Base-by-base conservation (phyloP, 1,140 invertebrate genomes). In the Hycleus cichorii region DNA sequence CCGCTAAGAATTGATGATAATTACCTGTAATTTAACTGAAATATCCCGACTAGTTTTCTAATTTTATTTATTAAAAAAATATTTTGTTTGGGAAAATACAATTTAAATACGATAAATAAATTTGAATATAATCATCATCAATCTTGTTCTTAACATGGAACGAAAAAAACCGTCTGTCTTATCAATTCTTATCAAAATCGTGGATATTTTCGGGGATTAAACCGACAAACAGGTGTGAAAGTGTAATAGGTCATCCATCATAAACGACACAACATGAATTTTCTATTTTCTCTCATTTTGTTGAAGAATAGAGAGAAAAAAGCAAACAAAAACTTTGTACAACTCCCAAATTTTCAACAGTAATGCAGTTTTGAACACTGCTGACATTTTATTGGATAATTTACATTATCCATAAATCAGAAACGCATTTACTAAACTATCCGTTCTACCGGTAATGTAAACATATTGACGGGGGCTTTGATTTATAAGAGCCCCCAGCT, bases 401-500 rank as follows among this genome's bases (percentile, higher is more conserved):
- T 66, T 66, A 64, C 59, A 63, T 59, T 64, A 57, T 47, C 59
- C 62, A 66, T 66, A 66, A 66, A 66, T 66, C 64, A 66, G 53
- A 47, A 61, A 47, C 40, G 51, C 60, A 60, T 59, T 59, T 54
- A 45, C 53, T 51, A 38, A 32, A 59, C 50, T 62, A 58, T 62
- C 64, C 64, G 64, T 66, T 66, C 7, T 66, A 60, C 62, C 62
- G 64, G 64, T 66, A 66, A 66, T 66, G 64, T 64, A 66, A 66
- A 66, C 64, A 66, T 66, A 66, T 66, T 64, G 64, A 62, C 62
- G 54, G 32, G 32, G 50, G 56, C 52, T 64, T 64, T 66, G 64
- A 66, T 66, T 66, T 66, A 66, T 66, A 63, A 63, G 58, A 51
- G 52, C 54, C 47, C 18, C 32, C 8, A 40, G 52, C 59, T 57